Evolutionary conservation across 1,140 invertebrate genomes (phyloP), one percentile per base, ranked within the genome.

Genomic region (Thalassaphorura encarpata): DNA sequence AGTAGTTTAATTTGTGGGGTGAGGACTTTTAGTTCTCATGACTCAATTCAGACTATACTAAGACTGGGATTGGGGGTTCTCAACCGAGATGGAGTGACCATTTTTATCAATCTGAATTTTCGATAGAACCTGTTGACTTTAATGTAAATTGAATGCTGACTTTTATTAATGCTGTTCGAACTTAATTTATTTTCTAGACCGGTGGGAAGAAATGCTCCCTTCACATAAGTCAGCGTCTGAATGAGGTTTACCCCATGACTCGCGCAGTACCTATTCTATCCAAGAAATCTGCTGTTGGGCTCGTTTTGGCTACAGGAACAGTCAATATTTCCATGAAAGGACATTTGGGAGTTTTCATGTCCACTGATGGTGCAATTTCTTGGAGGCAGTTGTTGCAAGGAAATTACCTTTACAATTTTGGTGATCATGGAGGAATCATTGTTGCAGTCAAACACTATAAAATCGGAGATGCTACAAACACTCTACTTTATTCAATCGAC

Each of bases 351-450:
- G 78, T 92, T 1, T 93, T 83, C 69, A 70, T 94, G 3, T 90
- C 87, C 48, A 73, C 81, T 29, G 85, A 94, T 72, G 90, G 85
- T 21, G 90, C 89, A 16, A 69, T 86, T 2, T 85, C 82, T 0
- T 95, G 90, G 90, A 79, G 80, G 55, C 70, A 83, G 75, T 72
- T 78, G 1, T 70, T 93, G 1, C 81, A 83, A 68, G 89, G 89
- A 46, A 83, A 83, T 58, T 88, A 90, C 67, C 83, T 88, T 67
- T 94, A 89, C 71, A 85, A 87, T 64, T 83, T 90, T 71, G 89
- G 89, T 0, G 90, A 96, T 72, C 87, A 92, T 70, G 91, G 91
- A 3, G 89, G 89, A 16, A 73, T 93, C 1, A 69, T 94, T 19
- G 83, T 90, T 0, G 89, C 89, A 0, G 85, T 90, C 0, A 82